Evolutionary conservation across 2,113 vertebrate genomes (phyloP), one percentile per base, ranked within the genome.

Genomic region (Emydura subglobosa): DNA sequence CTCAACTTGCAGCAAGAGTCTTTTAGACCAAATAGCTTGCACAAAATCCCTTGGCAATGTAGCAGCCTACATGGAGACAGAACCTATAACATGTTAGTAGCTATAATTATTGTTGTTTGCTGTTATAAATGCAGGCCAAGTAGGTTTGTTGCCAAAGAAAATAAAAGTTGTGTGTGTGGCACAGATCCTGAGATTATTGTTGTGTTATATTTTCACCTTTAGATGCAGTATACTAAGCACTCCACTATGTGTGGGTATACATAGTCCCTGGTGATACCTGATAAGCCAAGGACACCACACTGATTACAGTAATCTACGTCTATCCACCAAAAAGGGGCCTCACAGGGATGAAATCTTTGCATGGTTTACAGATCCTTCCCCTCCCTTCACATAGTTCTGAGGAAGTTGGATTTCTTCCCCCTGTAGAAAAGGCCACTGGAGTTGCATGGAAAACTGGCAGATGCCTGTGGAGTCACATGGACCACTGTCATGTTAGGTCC

Each of bases 141-240:
- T 82, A 90, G 39, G 29, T 42, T 85, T 86, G 78, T 76, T 96
- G 93, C 90, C 90, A 95, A 91, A 95, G 91, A 50, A 85, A 91
- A 96, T 83, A 82, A 94, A 68, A 93, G 82, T 82, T 9, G 47
- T 91, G 54, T 78, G 87, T 83, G 88, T 90, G 82, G 85, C 92
- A 84, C 94, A 90, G 90, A 83, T 89, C 91, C 86, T 94, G 54
- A 86, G 68, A 2, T 82, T 55, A 83, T 89, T 90, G 88, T 89
- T 0, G 0, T 72, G 42, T 91, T 87, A 11, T 79, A 51, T 94
- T 96, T 95, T 88, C 82, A 90, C 91, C 68, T 81, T 61, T 29
- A 85, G 87, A 90, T 87, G 83, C 94, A 95, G 91, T 65, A 87
- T 65, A 29, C 42, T 6, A 65, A 83, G 68, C 51, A 55, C 76